Conservation (phyloP, 1,140 invertebrate species). For the Sipha flava region DNA sequence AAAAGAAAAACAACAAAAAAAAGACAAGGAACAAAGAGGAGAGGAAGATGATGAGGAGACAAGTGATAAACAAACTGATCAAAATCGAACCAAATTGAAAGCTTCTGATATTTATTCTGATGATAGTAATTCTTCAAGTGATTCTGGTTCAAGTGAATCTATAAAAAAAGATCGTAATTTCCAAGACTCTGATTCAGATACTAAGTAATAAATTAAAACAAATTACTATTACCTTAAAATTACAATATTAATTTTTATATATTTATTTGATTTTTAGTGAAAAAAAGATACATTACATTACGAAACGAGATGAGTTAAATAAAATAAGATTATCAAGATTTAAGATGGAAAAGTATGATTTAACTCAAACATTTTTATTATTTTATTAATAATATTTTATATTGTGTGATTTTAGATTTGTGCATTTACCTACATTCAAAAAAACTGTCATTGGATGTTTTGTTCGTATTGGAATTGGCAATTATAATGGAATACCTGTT, state of each 20-base stretch:
- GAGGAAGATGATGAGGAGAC: constrained; percentile 48
- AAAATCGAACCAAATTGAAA: constrained; percentile 57
- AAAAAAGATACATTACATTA: constrained; percentile 57
- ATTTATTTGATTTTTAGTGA: constrained; percentile 31
- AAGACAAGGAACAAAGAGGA: constrained; percentile 49
- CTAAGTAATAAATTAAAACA: constrained; percentile 37
- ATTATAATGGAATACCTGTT: constrained; percentile 76
- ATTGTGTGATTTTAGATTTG: constrained; percentile 53
- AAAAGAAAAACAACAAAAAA: constrained; percentile 51
- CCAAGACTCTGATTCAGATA: constrained; percentile 44
- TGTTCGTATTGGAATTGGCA: constrained; percentile 92
- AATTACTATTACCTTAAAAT: constrained; percentile 32
- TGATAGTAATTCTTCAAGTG: constrained; percentile 60
- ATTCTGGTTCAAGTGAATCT: constrained; percentile 45
- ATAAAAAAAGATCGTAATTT: neutral
- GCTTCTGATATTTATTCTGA: constrained; percentile 72
- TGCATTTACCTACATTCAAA: constrained; percentile 92
- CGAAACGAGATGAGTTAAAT: constrained; percentile 71
- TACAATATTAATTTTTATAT: neutral
- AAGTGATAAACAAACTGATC: constrained; percentile 51
- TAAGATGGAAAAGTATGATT: constrained; percentile 69
- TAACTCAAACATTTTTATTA: neutral
- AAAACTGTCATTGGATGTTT: constrained; percentile 85
- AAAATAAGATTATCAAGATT: constrained; percentile 81
- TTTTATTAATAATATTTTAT: neutral